Evolutionary conservation across 2,113 vertebrate genomes (phyloP), one percentile per base, ranked within the genome.

Genomic region (Gasterosteus aculeatus): DNA sequence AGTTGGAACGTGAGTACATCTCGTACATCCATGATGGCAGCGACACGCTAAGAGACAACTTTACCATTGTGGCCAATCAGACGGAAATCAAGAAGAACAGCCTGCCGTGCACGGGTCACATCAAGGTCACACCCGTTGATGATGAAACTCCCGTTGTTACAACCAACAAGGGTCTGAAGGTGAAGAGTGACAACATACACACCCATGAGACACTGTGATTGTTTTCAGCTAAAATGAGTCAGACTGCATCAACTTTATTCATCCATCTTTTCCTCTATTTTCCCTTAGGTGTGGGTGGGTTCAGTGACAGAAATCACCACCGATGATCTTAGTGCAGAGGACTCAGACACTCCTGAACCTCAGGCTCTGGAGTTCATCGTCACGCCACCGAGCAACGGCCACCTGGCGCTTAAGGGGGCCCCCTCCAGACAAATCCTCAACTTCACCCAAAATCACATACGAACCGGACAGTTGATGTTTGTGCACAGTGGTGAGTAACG

Each of bases 361-460:
- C 91, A 92, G 62, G 90, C 92, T 4, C 90, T 98, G 57, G 79
- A 94, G 69, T 97, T 95, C 70, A 89, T 93, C 14, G 51, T 96
- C 83, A 96, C 94, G 51, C 93, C 93, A 10, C 96, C 96, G 35
- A 97, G 92, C 85, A 97, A 95, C n/a, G 95, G 96, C 1, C 90
- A 96, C 68, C 89, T 97, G 85, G 94, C 94, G 57, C 83, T 97
- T 72, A 97, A 95, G 84, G 93, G 84, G 6, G 85, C 91, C 90
- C 92, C 95, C 38, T 93, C 90, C 60, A 90, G 80, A 41, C 95
- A 87, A 38, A 94, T 97, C 84, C 91, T 96, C 71, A 96, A 92
- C 93, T 97, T 98, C 88, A 97, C 95, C 14, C 96, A 98, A 86
- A 83, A 71, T 74, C 92, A 97, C 72, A 93, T 97, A 67, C 85